Evolutionary conservation across 2,113 vertebrate genomes (phyloP).

Genomic region (Varanus komodoensis): DNA sequence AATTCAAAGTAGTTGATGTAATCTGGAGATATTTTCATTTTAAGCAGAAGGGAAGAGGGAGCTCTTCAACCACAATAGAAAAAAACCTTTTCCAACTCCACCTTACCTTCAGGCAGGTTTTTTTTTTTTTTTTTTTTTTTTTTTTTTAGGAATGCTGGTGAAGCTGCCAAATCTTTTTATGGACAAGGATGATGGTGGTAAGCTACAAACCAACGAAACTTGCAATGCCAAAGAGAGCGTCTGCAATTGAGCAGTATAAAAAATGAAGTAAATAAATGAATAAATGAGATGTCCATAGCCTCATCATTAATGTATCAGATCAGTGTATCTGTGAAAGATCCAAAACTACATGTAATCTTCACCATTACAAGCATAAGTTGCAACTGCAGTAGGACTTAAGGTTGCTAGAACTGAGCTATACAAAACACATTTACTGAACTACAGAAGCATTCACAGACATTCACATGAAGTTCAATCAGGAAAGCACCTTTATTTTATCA

Average conservation of each 20-base stretch:
- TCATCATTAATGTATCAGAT: background rate
- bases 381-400: background rate
- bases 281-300: too few species aligned
- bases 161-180: background rate
- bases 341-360: background rate
- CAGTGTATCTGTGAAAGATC: background rate
- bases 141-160: background rate
- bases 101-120: background rate
- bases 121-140: background rate
- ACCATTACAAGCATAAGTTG: background rate
- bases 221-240: background rate
- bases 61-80: background rate
- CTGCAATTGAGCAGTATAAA: too few species aligned
- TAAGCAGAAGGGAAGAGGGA: background rate
- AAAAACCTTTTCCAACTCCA: background rate
- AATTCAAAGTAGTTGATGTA: background rate
- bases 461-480: background rate
- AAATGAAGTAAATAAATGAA: too few species aligned
- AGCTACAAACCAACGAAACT: rapidly evolving
- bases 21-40: background rate
- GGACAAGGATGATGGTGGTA: background rate
- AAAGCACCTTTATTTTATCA: background rate
- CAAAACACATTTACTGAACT: background rate
- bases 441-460: background rate
- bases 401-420: background rate